phyloP scores from a whole-genome alignment of 1,140 invertebrate species.

The Mesaphorura yosii region DNA sequence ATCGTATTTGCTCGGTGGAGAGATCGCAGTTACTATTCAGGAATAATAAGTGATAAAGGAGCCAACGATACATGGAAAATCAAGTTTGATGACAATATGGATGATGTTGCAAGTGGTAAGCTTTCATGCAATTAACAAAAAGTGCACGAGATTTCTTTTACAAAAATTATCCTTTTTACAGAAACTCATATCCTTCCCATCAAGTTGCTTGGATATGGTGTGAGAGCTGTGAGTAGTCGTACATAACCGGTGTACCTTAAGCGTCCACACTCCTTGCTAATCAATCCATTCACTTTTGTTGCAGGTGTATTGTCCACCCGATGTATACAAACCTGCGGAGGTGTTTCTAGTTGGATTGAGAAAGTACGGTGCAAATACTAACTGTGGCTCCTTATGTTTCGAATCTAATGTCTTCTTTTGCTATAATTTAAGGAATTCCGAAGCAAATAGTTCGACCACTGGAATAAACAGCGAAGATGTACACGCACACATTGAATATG shows the following conservation, averaged over 20 bases:
- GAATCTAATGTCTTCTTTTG: background rate
- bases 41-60: constrained; percentile 9
- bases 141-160: background rate
- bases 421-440: no score
- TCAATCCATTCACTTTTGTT: no score
- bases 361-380: background rate
- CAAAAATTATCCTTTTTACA: no score
- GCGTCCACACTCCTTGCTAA: no score
- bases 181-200: constrained; percentile 4
- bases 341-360: background rate
- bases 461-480: background rate
- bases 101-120: constrained; percentile 14
- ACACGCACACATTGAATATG: constrained; percentile 18
- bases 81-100: background rate
- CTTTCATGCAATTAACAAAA: background rate
- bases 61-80: constrained; percentile 1
- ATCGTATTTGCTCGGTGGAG: constrained; percentile 29
- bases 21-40: constrained; percentile 28
- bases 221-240: background rate
- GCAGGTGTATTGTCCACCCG: background rate
- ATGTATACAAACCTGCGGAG: background rate
- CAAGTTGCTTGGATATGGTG: constrained; percentile 1
- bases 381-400: background rate
- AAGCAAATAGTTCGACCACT: no score
- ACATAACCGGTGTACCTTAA: no score